A percentile compares a stretch with the other conserved stretches of the same genome.
phyloP scores from a whole-genome alignment of 2,113 vertebrate species.

The Neogale vison region DNA sequence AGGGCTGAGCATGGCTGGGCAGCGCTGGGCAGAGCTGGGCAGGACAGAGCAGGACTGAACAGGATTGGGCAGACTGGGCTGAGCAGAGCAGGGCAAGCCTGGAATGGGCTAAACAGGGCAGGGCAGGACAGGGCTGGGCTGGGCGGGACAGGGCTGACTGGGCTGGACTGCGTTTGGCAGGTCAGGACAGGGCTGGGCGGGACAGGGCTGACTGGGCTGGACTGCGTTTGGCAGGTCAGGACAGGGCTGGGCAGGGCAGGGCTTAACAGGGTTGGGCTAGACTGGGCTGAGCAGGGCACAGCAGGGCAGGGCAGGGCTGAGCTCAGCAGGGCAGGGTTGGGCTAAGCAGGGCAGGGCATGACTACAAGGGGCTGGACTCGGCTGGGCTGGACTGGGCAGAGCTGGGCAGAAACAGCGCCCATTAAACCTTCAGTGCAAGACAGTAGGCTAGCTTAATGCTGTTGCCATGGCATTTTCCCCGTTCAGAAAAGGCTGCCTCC shows the following conservation, averaged over 20 bases:
- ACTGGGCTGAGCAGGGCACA: not conserved
- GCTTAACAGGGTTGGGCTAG: too few relatives aligned
- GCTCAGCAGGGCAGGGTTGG: not conserved
- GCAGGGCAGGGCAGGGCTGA: too few relatives aligned
- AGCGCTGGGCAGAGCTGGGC: too few relatives aligned
- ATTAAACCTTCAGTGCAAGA: not conserved
- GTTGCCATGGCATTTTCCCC: constrained; percentile 4
- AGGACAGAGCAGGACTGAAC: too few relatives aligned
- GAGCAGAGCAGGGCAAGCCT: too few relatives aligned
- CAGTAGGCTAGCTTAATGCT: not conserved
- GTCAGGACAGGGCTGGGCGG: not conserved
- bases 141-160: not conserved
- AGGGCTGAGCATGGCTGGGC: not conserved
- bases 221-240: too few relatives aligned
- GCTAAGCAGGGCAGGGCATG: not conserved
- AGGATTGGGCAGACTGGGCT: too few relatives aligned
- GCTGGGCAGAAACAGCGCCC: not conserved
- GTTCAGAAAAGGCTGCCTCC: constrained; percentile 34
- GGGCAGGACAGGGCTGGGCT: too few relatives aligned
- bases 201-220: not conserved
- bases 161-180: too few relatives aligned
- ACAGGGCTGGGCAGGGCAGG: rapidly evolving
- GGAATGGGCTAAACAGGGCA: too few relatives aligned
- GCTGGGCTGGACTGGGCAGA: too few relatives aligned
- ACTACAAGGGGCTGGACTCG: rapidly evolving